These are phyloP conservation scores for Dasypus novemcinctus DNA, from an alignment of 2,113 vertebrate genomes.

Conservation along the genomic window DNA sequence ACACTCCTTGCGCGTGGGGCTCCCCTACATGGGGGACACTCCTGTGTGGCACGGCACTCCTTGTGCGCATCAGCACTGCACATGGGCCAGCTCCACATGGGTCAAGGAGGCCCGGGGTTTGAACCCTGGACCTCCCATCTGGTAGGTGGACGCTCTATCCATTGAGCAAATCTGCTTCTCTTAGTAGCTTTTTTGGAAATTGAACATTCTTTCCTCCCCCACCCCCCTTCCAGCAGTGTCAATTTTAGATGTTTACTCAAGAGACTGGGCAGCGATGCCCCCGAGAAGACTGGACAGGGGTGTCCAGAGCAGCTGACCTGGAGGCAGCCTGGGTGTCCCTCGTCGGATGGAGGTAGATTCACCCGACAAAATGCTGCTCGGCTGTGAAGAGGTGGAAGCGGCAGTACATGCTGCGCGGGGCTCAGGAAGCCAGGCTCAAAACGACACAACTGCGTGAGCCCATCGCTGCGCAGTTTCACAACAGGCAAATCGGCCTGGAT, in stretches of 20 bases:
- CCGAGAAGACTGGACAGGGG: rapidly evolving
- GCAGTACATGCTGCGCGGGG: rapidly evolving
- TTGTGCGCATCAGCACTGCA: no score
- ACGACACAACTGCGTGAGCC: rapidly evolving
- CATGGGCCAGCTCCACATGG: no score
- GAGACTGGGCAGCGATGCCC: background rate
- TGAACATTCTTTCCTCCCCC: background rate
- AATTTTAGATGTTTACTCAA: background rate
- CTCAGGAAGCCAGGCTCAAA: background rate
- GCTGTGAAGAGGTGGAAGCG: no score
- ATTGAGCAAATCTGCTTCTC: no score
- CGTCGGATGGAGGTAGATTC: background rate
- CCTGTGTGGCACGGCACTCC: no score
- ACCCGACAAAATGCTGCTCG: rapidly evolving
- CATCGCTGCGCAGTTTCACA: rapidly evolving
- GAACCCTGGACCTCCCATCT: no score
- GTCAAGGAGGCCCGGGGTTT: no score
- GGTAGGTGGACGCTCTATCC: no score
- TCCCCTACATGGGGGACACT: no score
- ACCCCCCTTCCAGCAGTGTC: background rate
- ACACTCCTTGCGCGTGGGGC: no score
- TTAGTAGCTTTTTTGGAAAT: background rate
- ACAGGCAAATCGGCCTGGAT: background rate
- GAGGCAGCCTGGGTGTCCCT: rapidly evolving
- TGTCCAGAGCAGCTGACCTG: rapidly evolving